Conservation (phyloP, 2,888 invertebrate species). For the Archips crataeganus region DNA sequence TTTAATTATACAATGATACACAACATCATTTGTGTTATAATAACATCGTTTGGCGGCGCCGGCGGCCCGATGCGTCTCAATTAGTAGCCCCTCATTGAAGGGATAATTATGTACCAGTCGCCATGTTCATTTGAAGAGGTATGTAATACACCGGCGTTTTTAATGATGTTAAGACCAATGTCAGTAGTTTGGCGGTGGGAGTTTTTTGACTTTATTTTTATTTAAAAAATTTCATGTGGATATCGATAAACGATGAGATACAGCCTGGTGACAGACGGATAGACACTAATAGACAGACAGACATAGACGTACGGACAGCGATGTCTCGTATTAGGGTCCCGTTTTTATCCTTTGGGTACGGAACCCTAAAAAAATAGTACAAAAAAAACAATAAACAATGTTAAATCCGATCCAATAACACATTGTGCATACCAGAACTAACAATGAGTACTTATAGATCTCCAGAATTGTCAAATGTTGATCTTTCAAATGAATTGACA, state of each 20-base stretch:
- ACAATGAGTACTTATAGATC: background rate
- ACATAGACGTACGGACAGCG: too few species aligned
- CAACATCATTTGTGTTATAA: constrained; percentile 14
- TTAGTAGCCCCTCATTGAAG: background rate
- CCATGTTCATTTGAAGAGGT: constrained; percentile 6
- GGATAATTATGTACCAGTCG: constrained; percentile 9
- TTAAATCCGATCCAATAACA: too few species aligned
- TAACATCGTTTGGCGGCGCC: constrained; percentile 12
- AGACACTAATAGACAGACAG: too few species aligned
- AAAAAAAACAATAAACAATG: too few species aligned
- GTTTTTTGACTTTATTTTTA: too few species aligned
- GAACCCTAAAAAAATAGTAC: too few species aligned
- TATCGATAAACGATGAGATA: too few species aligned
- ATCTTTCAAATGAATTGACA: background rate
- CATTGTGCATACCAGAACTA: background rate
- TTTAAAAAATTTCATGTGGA: too few species aligned
- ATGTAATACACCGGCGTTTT: background rate
- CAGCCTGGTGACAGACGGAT: too few species aligned
- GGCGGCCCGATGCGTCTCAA: constrained; percentile 12
- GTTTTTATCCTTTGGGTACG: too few species aligned
- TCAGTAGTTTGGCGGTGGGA: too few species aligned
- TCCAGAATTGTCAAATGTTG: background rate
- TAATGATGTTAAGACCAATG: background rate
- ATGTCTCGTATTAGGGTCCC: too few species aligned
- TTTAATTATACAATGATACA: constrained; percentile 10